Percentiles rank a stretch among this genome's conserved stretches.
phyloP scores from a whole-genome alignment of 2,888 invertebrate species.

The Drosophila setosimentum region DNA sequence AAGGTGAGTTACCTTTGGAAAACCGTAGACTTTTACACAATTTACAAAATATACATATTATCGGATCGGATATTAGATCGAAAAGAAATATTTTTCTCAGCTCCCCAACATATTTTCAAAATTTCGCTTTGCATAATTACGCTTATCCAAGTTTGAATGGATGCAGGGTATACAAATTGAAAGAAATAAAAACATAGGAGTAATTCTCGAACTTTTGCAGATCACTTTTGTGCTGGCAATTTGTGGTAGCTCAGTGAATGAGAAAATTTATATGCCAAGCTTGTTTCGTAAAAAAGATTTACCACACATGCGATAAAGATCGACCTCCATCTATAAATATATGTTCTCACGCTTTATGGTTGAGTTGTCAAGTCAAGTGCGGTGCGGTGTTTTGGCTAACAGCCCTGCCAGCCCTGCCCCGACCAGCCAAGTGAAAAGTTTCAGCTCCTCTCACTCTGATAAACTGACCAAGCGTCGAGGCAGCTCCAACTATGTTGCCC shows the following conservation, averaged over 20 bases:
- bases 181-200: constrained; percentile 5
- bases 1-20: not conserved
- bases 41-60: too few relatives aligned
- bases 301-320: constrained; percentile 68
- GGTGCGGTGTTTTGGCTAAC: constrained; percentile 7
- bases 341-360: constrained; percentile 75
- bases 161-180: constrained; percentile 1
- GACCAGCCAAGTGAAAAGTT: not conserved
- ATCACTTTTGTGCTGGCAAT: constrained; percentile 32
- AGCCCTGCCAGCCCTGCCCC: not conserved
- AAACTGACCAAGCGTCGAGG: not conserved
- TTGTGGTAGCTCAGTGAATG: constrained; percentile 14
- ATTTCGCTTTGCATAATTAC: too few relatives aligned
- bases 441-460: not conserved
- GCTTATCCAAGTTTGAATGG: too few relatives aligned
- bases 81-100: too few relatives aligned
- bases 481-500: constrained; percentile 70
- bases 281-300: constrained; percentile 69
- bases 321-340: constrained; percentile 64
- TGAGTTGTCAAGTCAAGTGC: constrained; percentile 53
- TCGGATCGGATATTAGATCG: too few relatives aligned
- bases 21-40: too few relatives aligned
- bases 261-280: constrained; percentile 52
- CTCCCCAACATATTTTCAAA: not conserved
- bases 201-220: constrained; percentile 26